Evolutionary conservation across 2,888 invertebrate genomes (phyloP).

Genomic region (Clivina fossor): DNA sequence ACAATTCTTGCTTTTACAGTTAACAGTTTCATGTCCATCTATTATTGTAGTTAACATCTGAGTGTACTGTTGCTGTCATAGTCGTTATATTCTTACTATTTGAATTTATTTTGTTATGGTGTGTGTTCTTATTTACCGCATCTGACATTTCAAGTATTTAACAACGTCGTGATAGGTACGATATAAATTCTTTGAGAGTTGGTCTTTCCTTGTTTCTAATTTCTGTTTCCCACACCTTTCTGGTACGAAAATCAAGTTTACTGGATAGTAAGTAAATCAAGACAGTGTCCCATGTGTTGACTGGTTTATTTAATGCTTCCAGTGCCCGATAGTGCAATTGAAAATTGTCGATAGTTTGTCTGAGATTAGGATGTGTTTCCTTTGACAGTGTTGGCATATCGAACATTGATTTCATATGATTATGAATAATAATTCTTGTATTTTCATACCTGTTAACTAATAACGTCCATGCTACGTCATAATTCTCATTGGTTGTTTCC

Average conservation of each 20-base stretch:
- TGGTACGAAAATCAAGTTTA: neutral
- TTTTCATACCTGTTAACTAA: conserved; percentile 4
- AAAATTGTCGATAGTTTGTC: conserved; percentile 1
- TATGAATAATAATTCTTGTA: neutral
- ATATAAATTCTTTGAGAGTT: neutral
- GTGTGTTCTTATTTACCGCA: conserved; percentile 1
- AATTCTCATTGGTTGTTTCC: neutral
- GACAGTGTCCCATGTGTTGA: neutral
- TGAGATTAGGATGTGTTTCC: neutral
- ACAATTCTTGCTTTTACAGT: neutral
- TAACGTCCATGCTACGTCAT: neutral
- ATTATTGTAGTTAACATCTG: too few species aligned
- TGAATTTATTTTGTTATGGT: neutral
- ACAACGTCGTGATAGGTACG: neutral
- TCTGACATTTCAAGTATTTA: conserved; percentile 7
- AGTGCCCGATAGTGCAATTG: neutral
- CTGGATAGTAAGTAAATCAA: neutral
- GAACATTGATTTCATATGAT: conserved; percentile 2
- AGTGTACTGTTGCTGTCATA: neutral
- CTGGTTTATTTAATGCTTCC: neutral
- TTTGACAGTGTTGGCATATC: neutral
- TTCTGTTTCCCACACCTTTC: neutral
- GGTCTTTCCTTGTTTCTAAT: conserved; percentile 1
- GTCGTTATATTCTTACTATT: neutral
- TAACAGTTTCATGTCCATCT: neutral